A percentile compares a stretch with the other conserved stretches of the same genome.
phyloP scores from a whole-genome alignment of 2,888 invertebrate species.

The Oconnorella tubifera region DNA sequence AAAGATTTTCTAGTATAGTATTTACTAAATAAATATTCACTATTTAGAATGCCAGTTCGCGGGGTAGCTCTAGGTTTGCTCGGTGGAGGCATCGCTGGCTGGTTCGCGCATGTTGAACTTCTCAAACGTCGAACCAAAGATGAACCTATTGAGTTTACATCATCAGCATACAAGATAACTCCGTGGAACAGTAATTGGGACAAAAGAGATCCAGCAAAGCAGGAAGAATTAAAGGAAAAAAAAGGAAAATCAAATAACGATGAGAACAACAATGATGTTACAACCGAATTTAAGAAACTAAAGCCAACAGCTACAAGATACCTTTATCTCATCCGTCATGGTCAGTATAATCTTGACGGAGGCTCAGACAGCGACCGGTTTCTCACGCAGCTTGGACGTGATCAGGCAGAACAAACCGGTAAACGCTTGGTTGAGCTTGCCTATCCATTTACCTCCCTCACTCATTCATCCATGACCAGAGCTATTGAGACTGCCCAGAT shows the following conservation, averaged over 20 bases:
- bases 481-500: constrained; percentile 87
- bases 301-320: constrained; percentile 36
- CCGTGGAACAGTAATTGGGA: constrained; percentile 2
- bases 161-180: background rate
- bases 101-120: constrained; percentile 16
- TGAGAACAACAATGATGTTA: constrained; percentile 38
- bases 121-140: background rate
- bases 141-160: background rate
- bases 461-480: constrained; percentile 87
- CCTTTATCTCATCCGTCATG: constrained; percentile 66
- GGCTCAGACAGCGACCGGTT: constrained; percentile 68
- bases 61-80: constrained; percentile 8
- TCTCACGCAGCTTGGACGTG: constrained; percentile 75
- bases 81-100: constrained; percentile 22
- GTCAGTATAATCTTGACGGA: constrained; percentile 81
- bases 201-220: constrained; percentile 71
- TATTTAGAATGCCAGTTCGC: constrained; percentile 1
- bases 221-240: too few species aligned
- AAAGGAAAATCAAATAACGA: constrained; percentile 60
- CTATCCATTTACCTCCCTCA: constrained; percentile 74
- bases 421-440: constrained; percentile 70
- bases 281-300: too few species aligned
- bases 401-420: constrained; percentile 84
- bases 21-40: too few species aligned
- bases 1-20: too few species aligned